A percentile compares a stretch with the other conserved stretches of the same genome.
These are phyloP conservation scores for Leptothorax acervorum DNA, from an alignment of 2,888 invertebrate genomes.

Conservation along the genomic window DNA sequence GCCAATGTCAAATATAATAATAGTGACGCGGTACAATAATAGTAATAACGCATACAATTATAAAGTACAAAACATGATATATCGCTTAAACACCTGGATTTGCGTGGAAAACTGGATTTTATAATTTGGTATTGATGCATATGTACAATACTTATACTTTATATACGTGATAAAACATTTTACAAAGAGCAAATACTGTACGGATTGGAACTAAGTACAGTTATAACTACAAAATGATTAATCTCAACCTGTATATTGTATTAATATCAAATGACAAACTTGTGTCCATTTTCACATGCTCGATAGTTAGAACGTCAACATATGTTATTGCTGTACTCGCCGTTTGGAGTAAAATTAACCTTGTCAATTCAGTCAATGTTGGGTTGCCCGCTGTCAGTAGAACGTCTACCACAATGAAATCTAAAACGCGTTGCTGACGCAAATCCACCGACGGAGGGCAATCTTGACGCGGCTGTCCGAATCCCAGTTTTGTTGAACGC, in stretches of 20 bases:
- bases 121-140: neutral
- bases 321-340: neutral
- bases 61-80: conserved; percentile 3
- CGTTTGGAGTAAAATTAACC: conserved; percentile 25
- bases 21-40: conserved; percentile 19
- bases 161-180: neutral
- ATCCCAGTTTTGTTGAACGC: conserved; percentile 58
- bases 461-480: conserved; percentile 54
- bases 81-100: conserved; percentile 17
- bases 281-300: neutral
- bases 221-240: neutral
- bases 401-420: conserved; percentile 16
- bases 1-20: conserved; percentile 49
- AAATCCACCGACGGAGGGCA: conserved; percentile 15
- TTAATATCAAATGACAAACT: conserved; percentile 1
- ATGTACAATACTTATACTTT: neutral
- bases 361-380: conserved; percentile 27
- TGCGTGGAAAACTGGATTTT: neutral
- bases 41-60: conserved; percentile 38
- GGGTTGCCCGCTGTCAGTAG: conserved; percentile 10
- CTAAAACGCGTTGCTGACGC: conserved; percentile 26
- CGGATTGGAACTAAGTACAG: neutral
- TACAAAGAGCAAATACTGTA: neutral
- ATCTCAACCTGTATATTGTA: neutral
- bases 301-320: neutral